Evolutionary conservation across 2,797 vertebrate species (phyloP), one percentile per base, ranked within the genome.

Genomic region (Enteromius thamalakanensis): DNA sequence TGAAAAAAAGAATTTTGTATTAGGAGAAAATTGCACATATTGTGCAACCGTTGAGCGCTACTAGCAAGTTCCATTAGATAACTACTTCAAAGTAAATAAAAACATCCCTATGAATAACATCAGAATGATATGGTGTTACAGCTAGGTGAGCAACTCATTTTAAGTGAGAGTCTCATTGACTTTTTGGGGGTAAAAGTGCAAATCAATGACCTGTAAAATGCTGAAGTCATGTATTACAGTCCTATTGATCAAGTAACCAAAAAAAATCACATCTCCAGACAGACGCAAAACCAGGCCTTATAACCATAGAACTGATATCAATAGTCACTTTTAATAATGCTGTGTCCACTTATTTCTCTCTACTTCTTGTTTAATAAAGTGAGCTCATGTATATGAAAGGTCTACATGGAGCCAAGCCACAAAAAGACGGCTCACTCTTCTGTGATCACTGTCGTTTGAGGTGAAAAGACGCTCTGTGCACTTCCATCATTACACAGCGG

Each of bases 161-260:
- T 47, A 87, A 85, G 76, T 58, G 74, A 76, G 45, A 34, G 42
- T 79, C 60, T 45, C 79, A 89, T 89, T 68, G 87, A 84, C 86
- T 83, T 85, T 86, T 71, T 45, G 40, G 77, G 21, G 76, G 83
- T 72, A 80, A 76, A 70, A 86, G 49, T 29, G 78, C 76, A 78
- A 86, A 89, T 86, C 87, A 84, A 90, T 89, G 83, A 84, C 69
- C 84, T 86, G 69, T 82, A 86, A 75, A 81, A 69, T 58, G 64
- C 84, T 79, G 34, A 21, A 77, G 40, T 37, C 69, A 55, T 55
- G 65, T 72, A 84, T 87, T 81, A 86, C 80, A 87, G 83, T 32
- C 17, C 42, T 80, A 84, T 80, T 51, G 86, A 85, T 88, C 82
- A 71, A 72, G 81, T 79, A 85, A 84, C 85, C 79, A 69, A 65